Percentiles rank a stretch among this genome's conserved stretches.
phyloP scores from a whole-genome alignment of 2,888 invertebrate species.

The Phania funesta region DNA sequence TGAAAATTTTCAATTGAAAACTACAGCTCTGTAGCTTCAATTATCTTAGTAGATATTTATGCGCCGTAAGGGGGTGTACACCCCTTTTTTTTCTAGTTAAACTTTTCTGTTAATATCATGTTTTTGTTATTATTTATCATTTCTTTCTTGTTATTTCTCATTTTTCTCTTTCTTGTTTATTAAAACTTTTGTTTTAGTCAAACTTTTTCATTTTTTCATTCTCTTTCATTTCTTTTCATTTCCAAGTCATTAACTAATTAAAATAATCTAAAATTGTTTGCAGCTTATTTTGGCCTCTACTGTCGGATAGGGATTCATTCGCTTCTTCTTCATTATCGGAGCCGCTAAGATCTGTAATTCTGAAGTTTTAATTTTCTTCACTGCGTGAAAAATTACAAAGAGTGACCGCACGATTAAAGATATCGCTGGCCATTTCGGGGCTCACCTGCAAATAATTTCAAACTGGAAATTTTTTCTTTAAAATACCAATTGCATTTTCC shows the following conservation, averaged over 20 bases:
- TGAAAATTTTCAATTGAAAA: slow-evolving; percentile 19
- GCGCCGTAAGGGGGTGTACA: slow-evolving; percentile 9
- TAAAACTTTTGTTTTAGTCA: background rate
- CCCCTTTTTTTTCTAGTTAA: background rate
- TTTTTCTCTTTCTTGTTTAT: slow-evolving; percentile 2
- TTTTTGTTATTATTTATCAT: slow-evolving; percentile 3
- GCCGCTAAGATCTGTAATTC: slow-evolving; percentile 5
- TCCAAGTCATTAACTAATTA: slow-evolving; percentile 7
- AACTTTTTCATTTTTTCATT: background rate
- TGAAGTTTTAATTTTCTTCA: too few species aligned
- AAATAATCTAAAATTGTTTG: slow-evolving; percentile 2
- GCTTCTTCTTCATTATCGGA: slow-evolving; percentile 5
- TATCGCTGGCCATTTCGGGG: background rate
- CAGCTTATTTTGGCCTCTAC: background rate
- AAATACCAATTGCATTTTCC: too few species aligned
- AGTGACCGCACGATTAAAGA: too few species aligned
- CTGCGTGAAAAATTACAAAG: too few species aligned
- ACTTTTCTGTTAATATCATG: slow-evolving; percentile 8
- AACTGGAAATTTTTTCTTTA: background rate
- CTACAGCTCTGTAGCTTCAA: slow-evolving; percentile 21
- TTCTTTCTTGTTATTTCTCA: slow-evolving; percentile 6
- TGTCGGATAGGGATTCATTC: background rate
- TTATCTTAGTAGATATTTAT: slow-evolving; percentile 1
- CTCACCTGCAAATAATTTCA: background rate
- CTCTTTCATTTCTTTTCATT: slow-evolving; percentile 11